Evolutionary conservation across 2,113 vertebrate genomes (phyloP).

Genomic region (Trichomycterus rosablanca): DNA sequence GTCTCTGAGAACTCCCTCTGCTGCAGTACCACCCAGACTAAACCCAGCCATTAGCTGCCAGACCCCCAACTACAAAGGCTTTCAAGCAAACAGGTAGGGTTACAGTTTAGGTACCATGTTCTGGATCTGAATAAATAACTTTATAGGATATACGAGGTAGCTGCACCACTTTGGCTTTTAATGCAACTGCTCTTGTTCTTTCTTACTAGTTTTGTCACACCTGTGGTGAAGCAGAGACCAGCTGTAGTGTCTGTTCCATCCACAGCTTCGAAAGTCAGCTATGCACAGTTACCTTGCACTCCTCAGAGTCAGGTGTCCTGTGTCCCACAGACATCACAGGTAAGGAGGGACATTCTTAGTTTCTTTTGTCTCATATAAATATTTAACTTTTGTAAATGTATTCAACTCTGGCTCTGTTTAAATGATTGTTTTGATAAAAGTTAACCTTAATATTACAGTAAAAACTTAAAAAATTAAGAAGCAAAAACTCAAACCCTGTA

Average conservation of each 20-base stretch:
- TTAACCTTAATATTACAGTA: no score
- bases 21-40: slow-evolving; percentile 47
- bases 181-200: not conserved
- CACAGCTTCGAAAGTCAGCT: slow-evolving; percentile 62
- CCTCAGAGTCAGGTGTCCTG: slow-evolving; percentile 49
- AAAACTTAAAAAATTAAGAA: no score
- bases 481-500: no score
- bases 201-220: slow-evolving; percentile 76
- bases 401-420: no score
- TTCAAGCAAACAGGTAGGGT: slow-evolving; percentile 67
- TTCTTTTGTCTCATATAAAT: not conserved
- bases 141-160: not conserved
- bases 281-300: slow-evolving; percentile 53
- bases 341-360: slow-evolving; percentile 19
- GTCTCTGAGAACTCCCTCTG: slow-evolving; percentile 61
- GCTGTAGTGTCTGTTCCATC: slow-evolving; percentile 59
- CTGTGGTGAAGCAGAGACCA: slow-evolving; percentile 71
- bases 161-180: not conserved
- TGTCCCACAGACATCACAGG: slow-evolving; percentile 56
- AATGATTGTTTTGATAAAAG: no score
- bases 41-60: slow-evolving; percentile 59
- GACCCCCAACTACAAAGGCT: slow-evolving; percentile 70
- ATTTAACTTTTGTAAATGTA: not conserved
- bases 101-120: not conserved
- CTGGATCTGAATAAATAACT: no score